These are phyloP conservation scores for Seira sanloemensis DNA, from an alignment of 2,888 invertebrate species.

Conservation along the genomic window DNA sequence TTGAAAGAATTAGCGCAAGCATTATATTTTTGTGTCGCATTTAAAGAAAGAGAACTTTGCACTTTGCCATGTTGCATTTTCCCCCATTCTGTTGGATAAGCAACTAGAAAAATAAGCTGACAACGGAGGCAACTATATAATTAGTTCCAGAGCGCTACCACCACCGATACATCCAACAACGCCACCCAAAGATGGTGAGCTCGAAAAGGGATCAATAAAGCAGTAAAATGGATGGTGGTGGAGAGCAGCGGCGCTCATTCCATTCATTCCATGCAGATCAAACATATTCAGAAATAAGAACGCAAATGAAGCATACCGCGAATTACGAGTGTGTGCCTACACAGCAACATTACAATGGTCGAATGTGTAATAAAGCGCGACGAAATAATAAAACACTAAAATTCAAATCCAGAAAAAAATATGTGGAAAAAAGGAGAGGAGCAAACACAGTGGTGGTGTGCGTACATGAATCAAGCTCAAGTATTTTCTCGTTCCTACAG, in stretches of 20 bases:
- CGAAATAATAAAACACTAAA: conserved; percentile 4
- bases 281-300: neutral
- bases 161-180: neutral
- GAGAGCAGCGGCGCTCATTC: conserved; percentile 17
- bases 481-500: neutral
- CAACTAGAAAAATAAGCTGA: conserved; percentile 31
- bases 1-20: too few relatives aligned
- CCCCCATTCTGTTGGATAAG: neutral
- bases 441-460: neutral
- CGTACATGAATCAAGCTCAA: neutral
- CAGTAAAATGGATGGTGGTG: conserved; percentile 36
- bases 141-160: conserved; percentile 46
- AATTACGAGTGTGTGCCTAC: neutral
- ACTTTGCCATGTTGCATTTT: neutral
- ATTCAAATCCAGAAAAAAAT: neutral
- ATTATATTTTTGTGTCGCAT: too few relatives aligned
- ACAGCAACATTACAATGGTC: neutral
- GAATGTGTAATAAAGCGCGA: conserved; percentile 4
- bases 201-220: conserved; percentile 28
- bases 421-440: too few relatives aligned
- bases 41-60: too few relatives aligned
- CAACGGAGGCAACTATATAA: conserved; percentile 57
- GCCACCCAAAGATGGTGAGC: neutral
- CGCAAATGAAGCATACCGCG: conserved; percentile 1
- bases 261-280: neutral